Conservation (phyloP, 2,797 vertebrate genomes). For the Thripadectes ignobilis region DNA sequence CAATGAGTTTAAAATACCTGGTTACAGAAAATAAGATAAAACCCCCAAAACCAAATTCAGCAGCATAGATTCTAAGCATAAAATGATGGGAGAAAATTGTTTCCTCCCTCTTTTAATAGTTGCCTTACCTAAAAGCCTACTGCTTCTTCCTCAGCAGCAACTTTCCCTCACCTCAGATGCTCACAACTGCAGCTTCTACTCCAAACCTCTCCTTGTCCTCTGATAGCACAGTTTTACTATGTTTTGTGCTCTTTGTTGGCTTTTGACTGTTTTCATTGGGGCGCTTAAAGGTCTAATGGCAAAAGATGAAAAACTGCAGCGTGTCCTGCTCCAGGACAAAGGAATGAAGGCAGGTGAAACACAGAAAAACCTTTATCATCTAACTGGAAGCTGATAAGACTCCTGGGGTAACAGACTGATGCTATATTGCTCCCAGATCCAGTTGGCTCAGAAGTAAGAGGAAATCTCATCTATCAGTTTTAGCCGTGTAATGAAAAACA, state of each 20-base stretch:
- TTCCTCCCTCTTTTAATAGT: not conserved
- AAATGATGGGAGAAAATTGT: not conserved
- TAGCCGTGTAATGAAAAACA: constrained; percentile 24
- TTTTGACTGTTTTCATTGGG: not conserved
- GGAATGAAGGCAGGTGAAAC: constrained; percentile 22
- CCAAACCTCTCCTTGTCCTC: not conserved
- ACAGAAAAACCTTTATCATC: constrained; percentile 14
- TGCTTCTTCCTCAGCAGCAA: not conserved
- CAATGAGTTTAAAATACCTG: not conserved
- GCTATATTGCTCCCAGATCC: constrained; percentile 52
- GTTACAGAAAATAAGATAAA: not conserved
- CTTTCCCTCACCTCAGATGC: not conserved
- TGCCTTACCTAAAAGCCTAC: not conserved
- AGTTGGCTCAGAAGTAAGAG: constrained; percentile 21
- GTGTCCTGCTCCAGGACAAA: not conserved
- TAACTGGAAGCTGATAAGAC: constrained; percentile 50
- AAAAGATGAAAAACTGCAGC: not conserved
- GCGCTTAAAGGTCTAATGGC: not conserved
- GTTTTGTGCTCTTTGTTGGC: not conserved
- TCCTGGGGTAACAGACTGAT: constrained; percentile 2
- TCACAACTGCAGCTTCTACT: not conserved
- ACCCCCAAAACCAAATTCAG: not conserved
- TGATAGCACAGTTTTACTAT: not conserved
- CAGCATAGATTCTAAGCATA: not conserved
- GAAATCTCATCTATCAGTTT: constrained; percentile 43